Percentiles rank a stretch among this genome's conserved stretches.
These are phyloP conservation scores for Ophiodon elongatus DNA, from an alignment of 2,113 vertebrate genomes.

Conservation along the genomic window DNA sequence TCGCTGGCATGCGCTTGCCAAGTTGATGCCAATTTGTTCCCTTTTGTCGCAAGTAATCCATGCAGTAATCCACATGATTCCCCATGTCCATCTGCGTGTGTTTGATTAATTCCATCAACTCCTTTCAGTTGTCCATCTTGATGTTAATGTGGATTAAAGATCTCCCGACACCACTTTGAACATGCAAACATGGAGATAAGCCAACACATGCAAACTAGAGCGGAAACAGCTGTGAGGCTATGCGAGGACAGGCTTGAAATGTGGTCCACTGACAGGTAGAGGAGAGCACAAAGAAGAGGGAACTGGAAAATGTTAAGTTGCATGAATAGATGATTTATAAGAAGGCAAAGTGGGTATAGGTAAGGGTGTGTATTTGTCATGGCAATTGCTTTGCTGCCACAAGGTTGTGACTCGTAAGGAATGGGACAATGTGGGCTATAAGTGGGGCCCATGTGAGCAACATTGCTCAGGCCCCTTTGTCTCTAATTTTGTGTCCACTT, in stretches of 20 bases:
- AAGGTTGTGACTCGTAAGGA: slow-evolving; percentile 20
- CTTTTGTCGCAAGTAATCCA: slow-evolving; percentile 26
- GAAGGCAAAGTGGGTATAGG: neutral
- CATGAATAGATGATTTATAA: slow-evolving; percentile 9
- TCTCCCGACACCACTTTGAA: slow-evolving; percentile 43
- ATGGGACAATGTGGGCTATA: neutral
- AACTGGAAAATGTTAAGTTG: neutral
- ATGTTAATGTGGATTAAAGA: slow-evolving; percentile 50
- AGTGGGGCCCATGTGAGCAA: neutral
- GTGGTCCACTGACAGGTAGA: slow-evolving; percentile 14
- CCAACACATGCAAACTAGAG: slow-evolving; percentile 14
- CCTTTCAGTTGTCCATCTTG: slow-evolving; percentile 29
- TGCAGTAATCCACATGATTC: slow-evolving; percentile 53
- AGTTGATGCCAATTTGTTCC: slow-evolving; percentile 14
- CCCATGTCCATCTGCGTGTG: slow-evolving; percentile 48
- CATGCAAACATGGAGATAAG: slow-evolving; percentile 36
- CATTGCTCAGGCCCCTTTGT: neutral
- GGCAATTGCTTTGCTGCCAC: neutral
- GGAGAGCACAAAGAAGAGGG: neutral
- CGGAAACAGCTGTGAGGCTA: slow-evolving; percentile 24
- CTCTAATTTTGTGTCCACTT: neutral
- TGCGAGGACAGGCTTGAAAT: neutral
- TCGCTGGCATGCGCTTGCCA: neutral
- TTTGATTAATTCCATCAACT: slow-evolving; percentile 47
- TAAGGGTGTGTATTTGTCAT: neutral